A percentile compares a stretch with the other conserved stretches of the same genome.
Conservation (phyloP, 2,113 vertebrate genomes). For the Carollia perspicillata region DNA sequence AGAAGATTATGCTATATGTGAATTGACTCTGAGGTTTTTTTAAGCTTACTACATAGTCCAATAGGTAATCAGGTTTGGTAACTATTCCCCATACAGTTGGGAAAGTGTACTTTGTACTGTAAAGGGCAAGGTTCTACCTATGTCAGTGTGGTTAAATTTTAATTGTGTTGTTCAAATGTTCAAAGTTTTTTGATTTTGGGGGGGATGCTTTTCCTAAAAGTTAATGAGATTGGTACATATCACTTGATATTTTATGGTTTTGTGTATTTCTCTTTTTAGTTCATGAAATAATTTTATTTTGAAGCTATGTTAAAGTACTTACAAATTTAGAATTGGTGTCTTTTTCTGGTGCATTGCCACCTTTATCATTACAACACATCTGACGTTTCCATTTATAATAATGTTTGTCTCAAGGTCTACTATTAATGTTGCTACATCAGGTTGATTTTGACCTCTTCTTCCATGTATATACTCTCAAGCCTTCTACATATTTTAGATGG, state of each 20-base stretch:
- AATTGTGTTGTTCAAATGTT: background rate
- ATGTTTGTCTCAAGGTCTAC: background rate
- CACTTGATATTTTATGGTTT: background rate
- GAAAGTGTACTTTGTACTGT: background rate
- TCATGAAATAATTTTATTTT: background rate
- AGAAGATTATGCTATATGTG: background rate
- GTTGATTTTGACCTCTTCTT: background rate
- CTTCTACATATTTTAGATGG: background rate
- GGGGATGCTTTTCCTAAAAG: background rate
- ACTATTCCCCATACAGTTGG: background rate
- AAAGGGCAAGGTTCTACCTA: background rate
- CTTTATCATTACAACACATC: background rate
- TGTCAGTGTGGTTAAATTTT: background rate
- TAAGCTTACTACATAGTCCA: background rate
- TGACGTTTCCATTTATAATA: background rate
- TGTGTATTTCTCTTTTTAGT: background rate
- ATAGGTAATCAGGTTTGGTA: background rate
- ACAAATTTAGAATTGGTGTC: too few species aligned
- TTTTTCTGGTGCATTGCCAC: background rate
- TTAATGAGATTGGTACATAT: background rate
- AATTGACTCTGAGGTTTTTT: background rate
- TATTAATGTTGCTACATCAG: background rate
- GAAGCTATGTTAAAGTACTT: too few species aligned
- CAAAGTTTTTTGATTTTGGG: background rate
- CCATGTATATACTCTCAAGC: background rate